These are phyloP conservation scores for Alsophila aescularia DNA, from an alignment of 2,888 invertebrate species.

Conservation along the genomic window DNA sequence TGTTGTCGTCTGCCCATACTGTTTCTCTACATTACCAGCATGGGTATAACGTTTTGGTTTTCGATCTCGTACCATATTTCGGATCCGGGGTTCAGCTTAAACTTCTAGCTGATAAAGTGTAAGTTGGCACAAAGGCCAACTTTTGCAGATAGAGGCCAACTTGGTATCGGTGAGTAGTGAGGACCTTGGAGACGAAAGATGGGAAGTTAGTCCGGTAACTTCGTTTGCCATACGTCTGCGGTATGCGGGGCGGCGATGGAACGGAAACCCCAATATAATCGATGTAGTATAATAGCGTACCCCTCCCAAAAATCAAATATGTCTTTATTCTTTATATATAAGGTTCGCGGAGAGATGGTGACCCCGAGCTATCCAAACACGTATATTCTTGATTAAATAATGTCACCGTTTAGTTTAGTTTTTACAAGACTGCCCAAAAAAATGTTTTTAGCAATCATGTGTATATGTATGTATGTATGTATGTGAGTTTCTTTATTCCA, in stretches of 20 bases:
- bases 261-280: not conserved
- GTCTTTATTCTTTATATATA: too few relatives aligned
- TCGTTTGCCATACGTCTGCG: too few relatives aligned
- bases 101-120: slow-evolving; percentile 62
- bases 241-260: too few relatives aligned
- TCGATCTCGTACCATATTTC: slow-evolving; percentile 30
- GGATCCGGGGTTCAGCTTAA: slow-evolving; percentile 32
- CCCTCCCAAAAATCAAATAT: not conserved
- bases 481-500: too few relatives aligned
- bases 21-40: not conserved
- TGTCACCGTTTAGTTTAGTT: too few relatives aligned
- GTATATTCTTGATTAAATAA: too few relatives aligned
- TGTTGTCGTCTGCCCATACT: slow-evolving; percentile 4
- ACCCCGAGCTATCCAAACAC: too few relatives aligned
- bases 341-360: not conserved
- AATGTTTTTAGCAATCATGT: too few relatives aligned
- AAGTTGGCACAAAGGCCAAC: slow-evolving; percentile 69
- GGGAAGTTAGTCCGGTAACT: too few relatives aligned
- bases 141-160: slow-evolving; percentile 63
- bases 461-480: too few relatives aligned
- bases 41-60: slow-evolving; percentile 10
- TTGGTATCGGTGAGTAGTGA: slow-evolving; percentile 47
- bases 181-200: not conserved
- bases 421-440: too few relatives aligned
- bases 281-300: not conserved